Evolutionary conservation across 2,797 vertebrate species (phyloP).

Genomic region (Falco biarmicus): DNA sequence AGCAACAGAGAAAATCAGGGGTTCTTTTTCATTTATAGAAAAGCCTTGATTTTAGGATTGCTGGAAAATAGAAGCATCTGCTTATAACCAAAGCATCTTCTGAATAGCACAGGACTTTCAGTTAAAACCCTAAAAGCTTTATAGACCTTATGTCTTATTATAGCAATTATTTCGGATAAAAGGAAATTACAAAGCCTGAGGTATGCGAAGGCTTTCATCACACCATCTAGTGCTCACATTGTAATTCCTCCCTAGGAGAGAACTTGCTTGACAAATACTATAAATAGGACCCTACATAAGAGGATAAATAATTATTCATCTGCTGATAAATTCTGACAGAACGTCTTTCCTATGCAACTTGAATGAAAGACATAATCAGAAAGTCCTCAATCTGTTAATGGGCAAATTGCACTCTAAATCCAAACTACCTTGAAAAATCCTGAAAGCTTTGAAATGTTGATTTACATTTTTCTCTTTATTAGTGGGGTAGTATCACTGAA

Average conservation of each 20-base stretch:
- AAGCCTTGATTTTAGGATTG: conserved; percentile 19
- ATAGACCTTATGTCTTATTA: not conserved
- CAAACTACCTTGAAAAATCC: not conserved
- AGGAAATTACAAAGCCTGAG: not conserved
- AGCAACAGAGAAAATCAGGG: conserved; percentile 23
- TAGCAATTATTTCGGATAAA: conserved; percentile 31
- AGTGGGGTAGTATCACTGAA: not conserved
- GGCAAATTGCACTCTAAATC: conserved; percentile 1
- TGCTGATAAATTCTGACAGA: conserved; percentile 35
- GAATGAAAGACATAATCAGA: conserved; percentile 21
- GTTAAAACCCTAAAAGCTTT: conserved; percentile 6
- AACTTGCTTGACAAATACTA: conserved; percentile 19
- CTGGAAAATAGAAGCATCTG: conserved; percentile 2
- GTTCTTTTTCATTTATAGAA: conserved; percentile 7
- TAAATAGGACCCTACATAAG: not conserved
- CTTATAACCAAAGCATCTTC: not conserved
- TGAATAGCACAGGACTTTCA: not conserved
- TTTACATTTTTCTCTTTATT: not conserved
- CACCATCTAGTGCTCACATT: not conserved
- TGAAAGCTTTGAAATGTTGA: not conserved
- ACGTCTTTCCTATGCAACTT: not conserved
- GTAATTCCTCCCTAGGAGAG: not conserved
- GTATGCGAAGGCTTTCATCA: not conserved
- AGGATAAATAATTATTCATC: conserved; percentile 32
- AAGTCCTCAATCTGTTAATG: conserved; percentile 32